Evolutionary conservation across 92 coral and sea anemone genomes (phyloP).

Genomic region (Virgularia gustaviana): DNA sequence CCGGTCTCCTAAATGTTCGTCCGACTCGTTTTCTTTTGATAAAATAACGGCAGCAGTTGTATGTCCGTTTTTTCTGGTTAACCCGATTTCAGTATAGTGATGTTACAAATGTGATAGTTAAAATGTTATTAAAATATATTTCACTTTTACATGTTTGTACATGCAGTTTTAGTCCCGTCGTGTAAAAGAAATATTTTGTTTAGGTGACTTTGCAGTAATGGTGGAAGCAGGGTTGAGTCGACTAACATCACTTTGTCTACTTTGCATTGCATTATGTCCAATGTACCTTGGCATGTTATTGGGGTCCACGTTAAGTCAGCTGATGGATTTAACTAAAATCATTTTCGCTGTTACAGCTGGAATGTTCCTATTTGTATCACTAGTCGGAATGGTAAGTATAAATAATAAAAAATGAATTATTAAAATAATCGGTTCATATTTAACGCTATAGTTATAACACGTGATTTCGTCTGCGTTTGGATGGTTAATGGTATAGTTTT

Average conservation of each 20-base stretch:
- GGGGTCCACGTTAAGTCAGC: constrained; percentile 8
- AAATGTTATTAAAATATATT: background rate
- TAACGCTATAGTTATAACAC: too few species aligned
- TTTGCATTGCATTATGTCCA: background rate
- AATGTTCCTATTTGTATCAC: constrained; percentile 5
- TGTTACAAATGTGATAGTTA: background rate
- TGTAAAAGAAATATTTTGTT: background rate
- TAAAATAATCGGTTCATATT: too few species aligned
- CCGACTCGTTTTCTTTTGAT: too few species aligned
- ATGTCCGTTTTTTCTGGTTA: background rate
- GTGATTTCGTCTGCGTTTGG: too few species aligned
- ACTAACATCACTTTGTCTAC: constrained; percentile 1
- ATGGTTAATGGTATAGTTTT: too few species aligned
- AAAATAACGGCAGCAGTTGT: background rate
- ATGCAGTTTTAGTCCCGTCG: background rate
- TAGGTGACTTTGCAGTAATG: constrained; percentile 8
- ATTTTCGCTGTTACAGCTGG: constrained; percentile 8
- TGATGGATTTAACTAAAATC: constrained; percentile 7
- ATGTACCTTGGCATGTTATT: constrained; percentile 11
- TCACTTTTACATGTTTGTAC: background rate
- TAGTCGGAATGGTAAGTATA: constrained; percentile 16
- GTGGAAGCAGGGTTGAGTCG: background rate
- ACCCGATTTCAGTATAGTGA: background rate
- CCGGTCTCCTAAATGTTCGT: too few species aligned
- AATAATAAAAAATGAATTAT: too few species aligned